A percentile compares a stretch with the other conserved stretches of the same genome.
Conservation (phyloP, 2,113 vertebrate genomes). For the Callospermophilus lateralis region DNA sequence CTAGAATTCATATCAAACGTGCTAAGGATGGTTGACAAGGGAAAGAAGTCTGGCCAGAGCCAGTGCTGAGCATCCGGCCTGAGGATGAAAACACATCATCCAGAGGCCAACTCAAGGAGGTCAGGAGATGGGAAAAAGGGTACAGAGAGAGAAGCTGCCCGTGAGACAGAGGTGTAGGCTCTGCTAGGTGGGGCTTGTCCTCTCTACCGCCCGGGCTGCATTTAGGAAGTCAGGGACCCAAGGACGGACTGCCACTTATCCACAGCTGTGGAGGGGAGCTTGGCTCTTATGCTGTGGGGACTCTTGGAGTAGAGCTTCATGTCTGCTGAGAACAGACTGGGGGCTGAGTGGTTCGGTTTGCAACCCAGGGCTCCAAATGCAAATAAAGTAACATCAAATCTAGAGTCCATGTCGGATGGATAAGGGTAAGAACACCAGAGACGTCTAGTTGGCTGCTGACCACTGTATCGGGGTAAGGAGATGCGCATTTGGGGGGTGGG, state of each 20-base stretch:
- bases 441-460: accelerated
- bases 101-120: background rate
- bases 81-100: background rate
- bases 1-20: background rate
- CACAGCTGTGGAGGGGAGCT: too few species aligned
- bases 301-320: background rate
- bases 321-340: background rate
- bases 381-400: background rate
- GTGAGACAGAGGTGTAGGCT: background rate
- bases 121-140: background rate
- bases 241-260: background rate
- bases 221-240: background rate
- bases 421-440: background rate
- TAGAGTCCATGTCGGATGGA: background rate
- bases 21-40: background rate
- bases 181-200: background rate
- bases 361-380: background rate
- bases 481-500: too few species aligned
- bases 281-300: too few species aligned
- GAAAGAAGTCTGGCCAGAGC: background rate
- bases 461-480: too few species aligned
- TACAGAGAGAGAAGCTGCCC: background rate
- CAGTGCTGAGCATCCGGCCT: background rate
- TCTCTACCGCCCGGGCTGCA: background rate
- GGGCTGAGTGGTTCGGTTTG: background rate